phyloP scores from a whole-genome alignment of 2,797 vertebrate genomes.

The Octomys mimax region DNA sequence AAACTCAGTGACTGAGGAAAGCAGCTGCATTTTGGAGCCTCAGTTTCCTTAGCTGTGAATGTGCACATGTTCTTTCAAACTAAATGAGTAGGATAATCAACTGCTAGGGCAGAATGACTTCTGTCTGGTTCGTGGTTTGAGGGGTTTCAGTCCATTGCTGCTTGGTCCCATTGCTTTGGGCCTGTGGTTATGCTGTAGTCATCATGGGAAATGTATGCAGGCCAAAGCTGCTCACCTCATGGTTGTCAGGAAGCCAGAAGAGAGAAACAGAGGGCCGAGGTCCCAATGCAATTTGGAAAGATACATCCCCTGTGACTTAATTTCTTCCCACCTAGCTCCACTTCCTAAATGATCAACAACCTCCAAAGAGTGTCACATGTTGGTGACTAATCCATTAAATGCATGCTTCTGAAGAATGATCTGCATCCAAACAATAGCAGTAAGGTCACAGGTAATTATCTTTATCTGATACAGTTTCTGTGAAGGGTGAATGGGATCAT shows the following conservation, averaged over 20 bases:
- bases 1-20: background rate
- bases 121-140: background rate
- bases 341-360: background rate
- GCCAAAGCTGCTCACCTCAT: background rate
- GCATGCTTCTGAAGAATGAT: background rate
- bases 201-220: background rate
- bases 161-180: background rate
- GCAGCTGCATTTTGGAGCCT: conserved; percentile 3
- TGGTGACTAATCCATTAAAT: background rate
- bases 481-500: background rate
- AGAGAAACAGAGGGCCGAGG: background rate
- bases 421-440: background rate
- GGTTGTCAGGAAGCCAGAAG: background rate
- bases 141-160: background rate
- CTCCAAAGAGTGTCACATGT: background rate
- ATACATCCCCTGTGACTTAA: background rate
- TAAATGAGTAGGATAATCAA: background rate
- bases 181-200: background rate
- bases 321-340: background rate
- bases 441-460: background rate
- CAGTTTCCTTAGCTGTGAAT: conserved; percentile 3
- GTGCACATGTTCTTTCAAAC: background rate
- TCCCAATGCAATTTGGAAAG: background rate
- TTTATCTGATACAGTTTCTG: background rate
- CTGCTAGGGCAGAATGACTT: background rate